Evolutionary conservation across 1,140 invertebrate genomes (phyloP).

Genomic region (Goniozus legneri): DNA sequence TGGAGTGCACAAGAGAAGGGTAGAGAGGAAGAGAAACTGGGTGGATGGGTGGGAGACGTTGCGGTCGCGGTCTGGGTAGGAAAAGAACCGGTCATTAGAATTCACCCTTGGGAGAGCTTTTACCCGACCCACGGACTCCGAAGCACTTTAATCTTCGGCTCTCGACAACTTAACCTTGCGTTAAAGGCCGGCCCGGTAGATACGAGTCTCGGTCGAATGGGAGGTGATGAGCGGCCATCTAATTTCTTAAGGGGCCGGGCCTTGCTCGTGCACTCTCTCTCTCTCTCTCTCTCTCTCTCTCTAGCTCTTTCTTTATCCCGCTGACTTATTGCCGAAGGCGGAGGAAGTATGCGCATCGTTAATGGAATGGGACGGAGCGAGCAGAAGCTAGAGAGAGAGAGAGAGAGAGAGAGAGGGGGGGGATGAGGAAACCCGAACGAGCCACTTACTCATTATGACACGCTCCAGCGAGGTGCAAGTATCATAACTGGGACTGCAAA

Average conservation of each 20-base stretch:
- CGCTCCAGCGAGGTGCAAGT: too few relatives aligned
- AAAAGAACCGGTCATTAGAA: slow-evolving; percentile 29
- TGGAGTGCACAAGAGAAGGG: background rate
- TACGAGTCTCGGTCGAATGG: slow-evolving; percentile 5
- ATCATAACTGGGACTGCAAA: too few relatives aligned
- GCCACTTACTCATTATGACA: too few relatives aligned
- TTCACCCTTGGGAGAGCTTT: slow-evolving; percentile 24
- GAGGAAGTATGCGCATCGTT: background rate
- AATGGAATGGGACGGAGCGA: background rate
- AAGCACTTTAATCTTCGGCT: slow-evolving; percentile 42
- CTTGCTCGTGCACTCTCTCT: too few relatives aligned
- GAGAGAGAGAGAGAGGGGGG: slow-evolving; percentile 6
- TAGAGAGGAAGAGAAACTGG: background rate
- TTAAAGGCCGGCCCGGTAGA: slow-evolving; percentile 14
- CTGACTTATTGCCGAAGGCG: background rate
- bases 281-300: too few relatives aligned
- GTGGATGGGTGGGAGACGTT: background rate
- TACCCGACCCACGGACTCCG: slow-evolving; percentile 27
- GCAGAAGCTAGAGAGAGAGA: background rate
- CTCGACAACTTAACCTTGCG: slow-evolving; percentile 34
- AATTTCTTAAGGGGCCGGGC: slow-evolving; percentile 35
- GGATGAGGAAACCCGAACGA: slow-evolving; percentile 13
- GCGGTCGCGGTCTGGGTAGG: background rate
- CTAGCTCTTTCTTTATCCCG: slow-evolving; percentile 4
- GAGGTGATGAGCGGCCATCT: slow-evolving; percentile 23